A percentile compares a stretch with the other conserved stretches of the same genome.
These are phyloP conservation scores for Ptilodon capucinus DNA, from an alignment of 2,888 invertebrate species.

Conservation along the genomic window DNA sequence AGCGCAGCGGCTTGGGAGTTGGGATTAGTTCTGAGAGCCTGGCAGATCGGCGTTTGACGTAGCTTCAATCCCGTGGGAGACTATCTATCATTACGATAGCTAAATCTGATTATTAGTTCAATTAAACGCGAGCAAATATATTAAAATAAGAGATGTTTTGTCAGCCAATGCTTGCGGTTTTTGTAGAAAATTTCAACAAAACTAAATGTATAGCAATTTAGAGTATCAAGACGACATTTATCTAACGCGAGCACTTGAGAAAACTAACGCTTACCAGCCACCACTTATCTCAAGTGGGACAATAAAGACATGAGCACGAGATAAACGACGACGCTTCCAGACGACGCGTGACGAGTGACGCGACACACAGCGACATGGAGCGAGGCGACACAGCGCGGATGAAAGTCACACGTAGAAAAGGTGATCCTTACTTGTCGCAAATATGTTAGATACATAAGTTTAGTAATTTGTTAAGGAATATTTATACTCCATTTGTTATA, in stretches of 20 bases:
- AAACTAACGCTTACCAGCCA: not conserved
- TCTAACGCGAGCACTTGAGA: not conserved
- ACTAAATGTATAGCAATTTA: not conserved
- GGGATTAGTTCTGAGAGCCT: not conserved
- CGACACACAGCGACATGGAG: too few relatives aligned
- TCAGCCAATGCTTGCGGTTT: too few relatives aligned
- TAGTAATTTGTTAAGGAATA: too few relatives aligned
- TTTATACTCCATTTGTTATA: too few relatives aligned
- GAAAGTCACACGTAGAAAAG: not conserved
- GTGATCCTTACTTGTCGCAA: not conserved
- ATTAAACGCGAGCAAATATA: too few relatives aligned
- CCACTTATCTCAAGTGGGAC: not conserved
- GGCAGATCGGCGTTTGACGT: not conserved
- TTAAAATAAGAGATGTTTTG: too few relatives aligned
- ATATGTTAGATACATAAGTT: not conserved
- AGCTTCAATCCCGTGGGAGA: not conserved
- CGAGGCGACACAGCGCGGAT: conserved; percentile 5
- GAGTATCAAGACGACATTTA: not conserved
- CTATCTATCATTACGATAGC: not conserved
- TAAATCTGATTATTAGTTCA: not conserved
- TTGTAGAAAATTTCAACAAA: not conserved
- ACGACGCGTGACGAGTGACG: not conserved
- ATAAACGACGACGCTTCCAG: not conserved
- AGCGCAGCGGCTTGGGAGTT: conserved; percentile 10
- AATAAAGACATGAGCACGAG: conserved; percentile 1